phyloP scores from a whole-genome alignment of 2,797 vertebrate genomes.

The Nasua narica region DNA sequence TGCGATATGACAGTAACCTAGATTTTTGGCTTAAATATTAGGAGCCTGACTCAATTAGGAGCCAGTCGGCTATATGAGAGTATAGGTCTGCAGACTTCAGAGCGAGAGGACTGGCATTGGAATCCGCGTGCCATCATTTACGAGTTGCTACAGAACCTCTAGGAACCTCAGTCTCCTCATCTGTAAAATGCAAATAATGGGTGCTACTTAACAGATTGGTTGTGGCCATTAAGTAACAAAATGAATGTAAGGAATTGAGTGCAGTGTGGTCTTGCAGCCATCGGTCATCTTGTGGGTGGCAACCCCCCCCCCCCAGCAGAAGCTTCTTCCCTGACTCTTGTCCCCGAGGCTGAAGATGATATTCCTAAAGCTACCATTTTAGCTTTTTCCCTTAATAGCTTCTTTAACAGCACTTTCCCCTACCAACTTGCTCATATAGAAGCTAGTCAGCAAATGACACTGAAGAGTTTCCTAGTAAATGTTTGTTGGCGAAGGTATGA shows the following conservation, averaged over 20 bases:
- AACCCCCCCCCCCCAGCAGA: rapidly evolving
- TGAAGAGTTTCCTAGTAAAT: not conserved
- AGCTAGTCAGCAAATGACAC: not conserved
- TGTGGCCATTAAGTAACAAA: not conserved
- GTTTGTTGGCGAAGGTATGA: not conserved
- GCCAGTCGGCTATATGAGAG: not conserved
- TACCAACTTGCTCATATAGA: not conserved
- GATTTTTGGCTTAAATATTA: not conserved
- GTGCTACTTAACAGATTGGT: not conserved
- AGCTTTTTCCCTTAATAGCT: not conserved
- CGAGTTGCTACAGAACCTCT: not conserved
- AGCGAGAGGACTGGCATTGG: not conserved
- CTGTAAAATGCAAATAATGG: not conserved
- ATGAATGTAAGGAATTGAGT: not conserved
- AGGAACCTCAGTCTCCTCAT: not conserved
- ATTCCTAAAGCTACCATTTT: not conserved
- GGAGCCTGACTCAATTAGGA: not conserved
- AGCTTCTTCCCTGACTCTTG: not conserved
- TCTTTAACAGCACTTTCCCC: not conserved
- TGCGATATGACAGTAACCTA: not conserved
- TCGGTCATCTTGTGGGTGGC: not conserved
- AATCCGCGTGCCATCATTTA: not conserved
- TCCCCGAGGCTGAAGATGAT: not conserved
- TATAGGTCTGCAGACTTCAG: not conserved
- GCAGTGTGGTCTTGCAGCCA: not conserved